These are phyloP conservation scores for Phocides pigmalion DNA, from an alignment of 1,140 invertebrate genomes.

Conservation along the genomic window DNA sequence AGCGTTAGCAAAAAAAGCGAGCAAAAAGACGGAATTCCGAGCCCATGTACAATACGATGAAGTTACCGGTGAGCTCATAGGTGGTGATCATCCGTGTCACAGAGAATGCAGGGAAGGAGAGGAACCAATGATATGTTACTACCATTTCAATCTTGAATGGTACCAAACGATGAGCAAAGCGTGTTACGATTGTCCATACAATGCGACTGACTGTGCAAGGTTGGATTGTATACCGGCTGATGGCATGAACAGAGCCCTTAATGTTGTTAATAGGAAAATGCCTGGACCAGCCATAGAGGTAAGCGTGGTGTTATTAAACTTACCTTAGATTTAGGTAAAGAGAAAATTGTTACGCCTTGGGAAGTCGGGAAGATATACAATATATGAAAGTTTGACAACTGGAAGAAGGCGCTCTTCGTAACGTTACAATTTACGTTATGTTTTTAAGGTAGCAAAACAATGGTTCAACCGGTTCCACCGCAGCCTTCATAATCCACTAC, in stretches of 20 bases:
- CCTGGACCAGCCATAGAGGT: conserved; percentile 94
- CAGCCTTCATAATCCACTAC: no score
- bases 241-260: conserved; percentile 89
- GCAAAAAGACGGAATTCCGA: conserved; percentile 40
- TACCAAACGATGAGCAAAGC: conserved; percentile 94
- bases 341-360: no score
- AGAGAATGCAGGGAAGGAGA: conserved; percentile 78
- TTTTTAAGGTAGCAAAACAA: no score
- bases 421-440: no score
- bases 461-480: no score
- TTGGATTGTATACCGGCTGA: conserved; percentile 93
- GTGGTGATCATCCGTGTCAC: conserved; percentile 78
- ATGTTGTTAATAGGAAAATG: conserved; percentile 93
- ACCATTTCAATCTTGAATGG: conserved; percentile 89
- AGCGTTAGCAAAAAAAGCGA: conserved; percentile 27
- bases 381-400: no score
- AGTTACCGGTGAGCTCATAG: conserved; percentile 68
- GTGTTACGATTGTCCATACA: conserved; percentile 92
- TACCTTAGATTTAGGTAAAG: no score
- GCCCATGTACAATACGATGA: conserved; percentile 69
- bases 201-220: conserved; percentile 89
- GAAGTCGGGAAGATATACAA: no score
- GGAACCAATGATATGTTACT: conserved; percentile 87
- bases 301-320: conserved; percentile 46
- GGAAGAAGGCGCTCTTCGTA: no score